Evolutionary conservation across 1,140 invertebrate genomes (phyloP).

Genomic region (Procambarus clarkii): DNA sequence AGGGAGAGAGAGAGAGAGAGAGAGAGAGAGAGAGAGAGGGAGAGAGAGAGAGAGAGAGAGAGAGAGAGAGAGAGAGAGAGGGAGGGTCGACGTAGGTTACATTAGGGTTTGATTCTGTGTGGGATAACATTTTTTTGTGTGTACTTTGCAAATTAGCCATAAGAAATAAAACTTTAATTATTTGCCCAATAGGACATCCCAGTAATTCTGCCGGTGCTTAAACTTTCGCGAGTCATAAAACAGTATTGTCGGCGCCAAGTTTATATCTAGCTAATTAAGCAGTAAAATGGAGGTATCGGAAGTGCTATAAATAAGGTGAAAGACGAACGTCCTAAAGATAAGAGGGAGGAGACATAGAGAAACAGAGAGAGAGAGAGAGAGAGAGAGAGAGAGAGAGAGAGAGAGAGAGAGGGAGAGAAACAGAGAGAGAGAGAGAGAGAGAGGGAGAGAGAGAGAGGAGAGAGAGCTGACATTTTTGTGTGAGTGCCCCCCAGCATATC

Average conservation of each 20-base stretch:
- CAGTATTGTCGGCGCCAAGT: not conserved
- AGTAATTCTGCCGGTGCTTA: not conserved
- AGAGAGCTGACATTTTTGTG: not conserved
- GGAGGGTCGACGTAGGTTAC: no score
- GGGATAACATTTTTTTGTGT: no score
- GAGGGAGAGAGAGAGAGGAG: not conserved
- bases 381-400: not conserved
- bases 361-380: not conserved
- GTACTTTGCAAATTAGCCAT: no score
- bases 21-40: no score
- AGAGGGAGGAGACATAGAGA: no score
- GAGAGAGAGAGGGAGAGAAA: not conserved
- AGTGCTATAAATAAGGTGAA: no score
- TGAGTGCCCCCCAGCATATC: not conserved
- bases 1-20: not conserved
- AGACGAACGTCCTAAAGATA: no score
- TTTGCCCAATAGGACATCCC: no score
- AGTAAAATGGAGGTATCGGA: not conserved
- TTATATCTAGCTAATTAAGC: slow-evolving; percentile 1
- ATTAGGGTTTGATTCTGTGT: no score
- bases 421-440: not conserved
- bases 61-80: not conserved
- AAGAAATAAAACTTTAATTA: no score
- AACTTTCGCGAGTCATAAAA: not conserved
- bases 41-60: not conserved